Evolutionary conservation across 2,113 vertebrate species (phyloP), one percentile per base, ranked within the genome.

Genomic region (Corythaeola cristata): DNA sequence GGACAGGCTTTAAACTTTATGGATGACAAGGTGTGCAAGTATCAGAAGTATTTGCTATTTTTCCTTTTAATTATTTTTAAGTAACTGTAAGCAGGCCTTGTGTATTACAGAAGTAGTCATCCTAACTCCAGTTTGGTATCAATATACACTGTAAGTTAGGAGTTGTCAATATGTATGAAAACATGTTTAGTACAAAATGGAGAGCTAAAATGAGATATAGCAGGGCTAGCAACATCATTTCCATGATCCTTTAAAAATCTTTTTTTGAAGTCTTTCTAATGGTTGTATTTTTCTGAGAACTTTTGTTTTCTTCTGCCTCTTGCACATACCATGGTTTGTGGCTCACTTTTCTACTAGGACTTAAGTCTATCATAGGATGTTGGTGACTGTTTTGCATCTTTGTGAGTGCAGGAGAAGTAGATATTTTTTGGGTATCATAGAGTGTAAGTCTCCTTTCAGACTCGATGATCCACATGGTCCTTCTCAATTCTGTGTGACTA

Each of bases 391-490:
- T 95, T 53, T 79, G 37, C 75, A 9, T 22, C 63, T 39, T 60
- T 60, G 7, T 59, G 7, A 47, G 9, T 56, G 14, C 15, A 17
- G 23, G 50, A 41, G 26, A 67, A 62, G 33, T 5, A 50, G 58
- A 44, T 41, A 15, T 28, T 53, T 85, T 62, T 4, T 84, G 39
- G 20, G 6, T 87, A 12, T 44, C 6, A 0, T 60, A 6, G 8
- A 16, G 21, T 39, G 6, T 49, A 30, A 67, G 28, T 64, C 32
- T 84, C 20, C 11, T 4, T 50, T 91, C 45, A 41, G 23, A 32
- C 21, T 91, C 4, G 0, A 0, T 41, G 49, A 68, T 73, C 39
- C 13, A 27, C 21, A 5, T 2, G 9, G 11, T 68, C 28, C 22
- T 79, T 69, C 27, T 69, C 24, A 52, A 2, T 93, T 82, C 56